Evolutionary conservation across 2,113 vertebrate genomes (phyloP).

Genomic region (Xiphias gladius): DNA sequence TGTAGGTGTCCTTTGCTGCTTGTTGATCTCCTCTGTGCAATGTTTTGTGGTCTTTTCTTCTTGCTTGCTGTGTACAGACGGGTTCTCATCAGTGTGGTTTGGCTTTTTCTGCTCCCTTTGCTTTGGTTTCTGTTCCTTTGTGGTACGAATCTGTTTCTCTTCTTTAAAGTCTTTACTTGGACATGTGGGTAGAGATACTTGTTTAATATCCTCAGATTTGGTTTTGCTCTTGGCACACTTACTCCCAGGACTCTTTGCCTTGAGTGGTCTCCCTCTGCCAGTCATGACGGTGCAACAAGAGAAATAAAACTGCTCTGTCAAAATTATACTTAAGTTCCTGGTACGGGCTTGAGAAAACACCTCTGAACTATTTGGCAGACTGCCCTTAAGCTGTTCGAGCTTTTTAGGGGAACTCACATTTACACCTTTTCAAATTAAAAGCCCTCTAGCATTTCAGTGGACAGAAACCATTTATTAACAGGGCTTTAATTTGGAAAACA

Average conservation of each 20-base stretch:
- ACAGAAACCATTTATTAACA: too few relatives aligned
- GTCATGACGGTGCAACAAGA: slow-evolving; percentile 54
- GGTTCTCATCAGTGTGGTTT: neutral
- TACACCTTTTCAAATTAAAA: too few relatives aligned
- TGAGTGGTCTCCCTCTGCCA: slow-evolving; percentile 38
- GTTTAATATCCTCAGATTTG: neutral
- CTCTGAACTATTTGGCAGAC: neutral
- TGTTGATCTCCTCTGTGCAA: neutral
- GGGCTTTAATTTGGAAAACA: too few relatives aligned
- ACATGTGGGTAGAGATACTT: fast-evolving
- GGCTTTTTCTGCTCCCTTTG: neutral
- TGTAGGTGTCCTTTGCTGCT: neutral
- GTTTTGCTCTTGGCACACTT: neutral
- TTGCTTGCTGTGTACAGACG: neutral
- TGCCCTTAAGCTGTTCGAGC: neutral
- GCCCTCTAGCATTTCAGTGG: too few relatives aligned
- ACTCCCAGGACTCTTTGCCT: neutral
- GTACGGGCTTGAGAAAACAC: slow-evolving; percentile 15
- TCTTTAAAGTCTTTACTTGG: neutral
- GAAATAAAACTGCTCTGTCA: neutral
- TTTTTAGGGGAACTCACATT: neutral
- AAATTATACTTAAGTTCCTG: neutral
- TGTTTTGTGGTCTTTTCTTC: neutral
- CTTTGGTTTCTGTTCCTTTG: slow-evolving; percentile 6
- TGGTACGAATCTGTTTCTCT: neutral